A percentile compares a stretch with the other conserved stretches of the same genome.
These are phyloP conservation scores for Nesoenas mayeri DNA, from an alignment of 2,113 vertebrate genomes.

Conservation along the genomic window DNA sequence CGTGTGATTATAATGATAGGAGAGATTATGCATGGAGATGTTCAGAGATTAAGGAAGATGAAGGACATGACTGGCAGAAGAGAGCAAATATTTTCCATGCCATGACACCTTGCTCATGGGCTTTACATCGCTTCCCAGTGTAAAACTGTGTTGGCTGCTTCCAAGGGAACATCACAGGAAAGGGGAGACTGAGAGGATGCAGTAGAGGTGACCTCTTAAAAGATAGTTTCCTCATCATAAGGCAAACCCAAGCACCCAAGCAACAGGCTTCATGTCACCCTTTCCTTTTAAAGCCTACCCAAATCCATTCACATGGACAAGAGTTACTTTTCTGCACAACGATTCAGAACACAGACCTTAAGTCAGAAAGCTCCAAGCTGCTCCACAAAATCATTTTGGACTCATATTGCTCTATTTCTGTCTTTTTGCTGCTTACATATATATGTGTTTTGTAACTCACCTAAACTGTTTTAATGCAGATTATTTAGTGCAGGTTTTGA, in stretches of 20 bases:
- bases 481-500: neutral
- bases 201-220: neutral
- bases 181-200: neutral
- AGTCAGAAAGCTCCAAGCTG: neutral
- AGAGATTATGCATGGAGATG: neutral
- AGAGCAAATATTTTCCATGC: neutral
- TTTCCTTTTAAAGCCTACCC: neutral
- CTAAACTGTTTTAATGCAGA: neutral
- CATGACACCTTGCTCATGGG: neutral
- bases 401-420: neutral
- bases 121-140: neutral
- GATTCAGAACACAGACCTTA: neutral
- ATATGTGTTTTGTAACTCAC: neutral
- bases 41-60: neutral
- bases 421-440: neutral
- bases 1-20: neutral
- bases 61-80: neutral
- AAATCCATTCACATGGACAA: neutral
- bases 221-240: neutral
- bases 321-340: neutral
- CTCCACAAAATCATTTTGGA: neutral
- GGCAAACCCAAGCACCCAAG: neutral
- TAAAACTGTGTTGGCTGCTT: neutral
- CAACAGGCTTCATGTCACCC: neutral
- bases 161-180: neutral